Percentiles rank a stretch among this genome's conserved stretches.
Conservation (phyloP, 2,888 invertebrate species). For the Agrotis exclamationis region DNA sequence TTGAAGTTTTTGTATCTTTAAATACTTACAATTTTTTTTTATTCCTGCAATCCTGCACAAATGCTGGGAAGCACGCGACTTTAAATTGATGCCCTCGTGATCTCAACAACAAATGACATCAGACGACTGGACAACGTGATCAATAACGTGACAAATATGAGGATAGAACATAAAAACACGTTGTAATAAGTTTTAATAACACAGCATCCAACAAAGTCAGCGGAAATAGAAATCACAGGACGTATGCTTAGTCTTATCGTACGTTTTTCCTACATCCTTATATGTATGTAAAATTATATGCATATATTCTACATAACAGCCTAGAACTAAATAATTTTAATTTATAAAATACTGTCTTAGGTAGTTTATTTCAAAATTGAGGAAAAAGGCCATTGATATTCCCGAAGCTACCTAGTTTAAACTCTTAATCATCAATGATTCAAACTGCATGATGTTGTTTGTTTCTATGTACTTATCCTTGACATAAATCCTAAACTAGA, state of each 20-base stretch:
- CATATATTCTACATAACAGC: slow-evolving; percentile 13
- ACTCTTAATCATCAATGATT: slow-evolving; percentile 23
- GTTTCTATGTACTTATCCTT: slow-evolving; percentile 12
- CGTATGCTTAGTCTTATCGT: slow-evolving; percentile 37
- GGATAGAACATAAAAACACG: slow-evolving; percentile 22
- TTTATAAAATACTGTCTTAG: background rate
- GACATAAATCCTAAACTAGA: slow-evolving; percentile 2
- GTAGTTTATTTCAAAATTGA: slow-evolving; percentile 7
- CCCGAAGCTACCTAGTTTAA: background rate
- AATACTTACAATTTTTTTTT: too few relatives aligned
- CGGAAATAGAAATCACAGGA: slow-evolving; percentile 54
- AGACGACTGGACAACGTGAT: slow-evolving; percentile 61
- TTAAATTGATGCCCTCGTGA: slow-evolving; percentile 38
- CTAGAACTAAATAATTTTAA: slow-evolving; percentile 2
- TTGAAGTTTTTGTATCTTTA: too few relatives aligned
- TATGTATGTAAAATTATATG: background rate
- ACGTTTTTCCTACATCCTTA: slow-evolving; percentile 34
- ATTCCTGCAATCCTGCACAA: slow-evolving; percentile 18
- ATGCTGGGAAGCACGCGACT: slow-evolving; percentile 47
- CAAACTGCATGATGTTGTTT: slow-evolving; percentile 13
- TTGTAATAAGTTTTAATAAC: background rate
- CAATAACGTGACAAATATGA: slow-evolving; percentile 62
- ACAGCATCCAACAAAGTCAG: slow-evolving; percentile 30
- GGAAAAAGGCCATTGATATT: slow-evolving; percentile 26
- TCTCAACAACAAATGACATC: slow-evolving; percentile 65